Conservation (phyloP, 2,888 invertebrate genomes). For the Sicus ferrugineus region DNA sequence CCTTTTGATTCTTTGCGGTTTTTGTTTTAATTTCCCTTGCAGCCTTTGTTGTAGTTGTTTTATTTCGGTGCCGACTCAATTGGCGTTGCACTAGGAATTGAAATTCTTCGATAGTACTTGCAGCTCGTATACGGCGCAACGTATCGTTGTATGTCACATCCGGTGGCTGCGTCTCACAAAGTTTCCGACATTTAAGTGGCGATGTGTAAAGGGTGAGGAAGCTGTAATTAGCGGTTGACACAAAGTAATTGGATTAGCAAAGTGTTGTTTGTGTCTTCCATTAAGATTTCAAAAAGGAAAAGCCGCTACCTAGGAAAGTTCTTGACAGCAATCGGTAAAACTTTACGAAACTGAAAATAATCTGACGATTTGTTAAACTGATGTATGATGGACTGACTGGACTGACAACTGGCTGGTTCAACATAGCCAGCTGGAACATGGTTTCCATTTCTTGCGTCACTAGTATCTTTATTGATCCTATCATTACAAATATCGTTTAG, state of each 20-base stretch:
- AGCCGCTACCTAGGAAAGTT: constrained; percentile 54
- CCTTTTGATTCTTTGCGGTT: not conserved
- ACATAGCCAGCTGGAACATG: constrained; percentile 31
- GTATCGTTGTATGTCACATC: constrained; percentile 53
- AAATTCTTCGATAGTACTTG: constrained; percentile 49
- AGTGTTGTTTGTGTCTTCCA: not conserved
- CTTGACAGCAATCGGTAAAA: constrained; percentile 51
- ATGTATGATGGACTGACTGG: not conserved
- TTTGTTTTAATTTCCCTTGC: not conserved
- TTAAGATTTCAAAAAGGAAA: not conserved
- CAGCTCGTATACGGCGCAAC: constrained; percentile 52
- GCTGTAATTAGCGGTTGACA: constrained; percentile 51
- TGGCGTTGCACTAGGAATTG: constrained; percentile 47
- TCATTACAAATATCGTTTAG: constrained; percentile 43
- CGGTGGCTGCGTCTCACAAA: constrained; percentile 50
- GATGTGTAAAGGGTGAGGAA: constrained; percentile 49
- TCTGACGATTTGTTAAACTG: not conserved
- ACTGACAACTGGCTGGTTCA: not conserved
- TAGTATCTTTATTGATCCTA: constrained; percentile 62
- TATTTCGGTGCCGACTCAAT: not conserved
- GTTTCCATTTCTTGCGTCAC: constrained; percentile 51
- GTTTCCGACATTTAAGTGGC: constrained; percentile 50
- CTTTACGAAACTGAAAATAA: constrained; percentile 43
- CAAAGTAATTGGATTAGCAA: not conserved
- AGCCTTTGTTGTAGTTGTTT: constrained; percentile 18